Base-by-base conservation (phyloP, 1,140 invertebrate species). In the Steinernema feltiae region DNA sequence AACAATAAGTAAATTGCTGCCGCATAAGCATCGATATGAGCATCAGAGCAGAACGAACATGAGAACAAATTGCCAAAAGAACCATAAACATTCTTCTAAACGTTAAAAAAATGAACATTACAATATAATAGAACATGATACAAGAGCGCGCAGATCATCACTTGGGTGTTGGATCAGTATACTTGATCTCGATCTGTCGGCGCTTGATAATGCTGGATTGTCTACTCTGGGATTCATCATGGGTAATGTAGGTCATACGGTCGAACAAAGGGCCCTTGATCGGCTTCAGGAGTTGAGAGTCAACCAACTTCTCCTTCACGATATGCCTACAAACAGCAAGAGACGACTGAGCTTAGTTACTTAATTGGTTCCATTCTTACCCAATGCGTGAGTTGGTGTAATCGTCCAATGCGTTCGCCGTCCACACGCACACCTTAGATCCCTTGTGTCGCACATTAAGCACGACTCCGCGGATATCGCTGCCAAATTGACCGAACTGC, bases 381-480 rank as follows among this genome's bases (percentile, higher is more conserved):
- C 89, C 89, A 77, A 90, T 90, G 83, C 86, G 87, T 75, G 87
- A 91, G 76, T 87, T 92, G 70, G 91, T 92, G 73, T 92, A 91
- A 80, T 89, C 88, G 84, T 92, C 92, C 70, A 89, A 90, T 53
- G 91, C 91, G 89, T 97, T 91, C 31, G 91, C 90, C 70, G 95
- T 98, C 97, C 97, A 98, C 35, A 85, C 69, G 72, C 79, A 76
- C 30, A 85, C 86, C 91, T 97, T 98, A 88, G 97, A 94, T 79
- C 91, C 90, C 87, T 95, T 98, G 75, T 87, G 85, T 87, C 96
- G 91, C 80, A 98, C 90, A 88, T 97, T 97, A 32, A 98, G 93
- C 75, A 97, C 94, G 81, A 95, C 94, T 69, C 95, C 95, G 87
- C 89, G 96, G 76, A 99, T 91, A 85, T 96, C 92, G 81, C 94